Percentiles rank a stretch among this genome's conserved stretches.
phyloP scores from a whole-genome alignment of 2,888 invertebrate species.

The Ichneumoninae sp. region DNA sequence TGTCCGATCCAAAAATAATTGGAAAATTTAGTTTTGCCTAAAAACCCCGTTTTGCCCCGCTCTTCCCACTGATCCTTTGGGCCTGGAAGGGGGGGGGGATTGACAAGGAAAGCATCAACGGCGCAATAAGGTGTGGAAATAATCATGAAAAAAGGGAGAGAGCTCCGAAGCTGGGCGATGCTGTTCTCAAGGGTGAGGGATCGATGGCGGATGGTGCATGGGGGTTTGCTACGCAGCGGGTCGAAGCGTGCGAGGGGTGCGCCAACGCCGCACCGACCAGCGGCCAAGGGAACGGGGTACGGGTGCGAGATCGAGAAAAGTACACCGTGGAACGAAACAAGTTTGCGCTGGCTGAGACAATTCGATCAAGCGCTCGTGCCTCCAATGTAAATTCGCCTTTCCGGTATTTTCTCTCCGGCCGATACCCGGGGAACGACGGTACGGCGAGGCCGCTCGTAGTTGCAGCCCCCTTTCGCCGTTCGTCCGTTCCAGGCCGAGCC shows the following conservation, averaged over 20 bases:
- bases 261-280: background rate
- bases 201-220: conserved; percentile 21
- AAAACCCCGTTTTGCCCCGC: no score
- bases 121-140: conserved; percentile 64
- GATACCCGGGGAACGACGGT: background rate
- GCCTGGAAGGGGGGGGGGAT: conserved; percentile 18
- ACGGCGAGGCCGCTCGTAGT: background rate
- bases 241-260: background rate
- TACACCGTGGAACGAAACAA: conserved; percentile 65
- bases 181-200: conserved; percentile 19
- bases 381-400: conserved; percentile 70
- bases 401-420: conserved; percentile 46
- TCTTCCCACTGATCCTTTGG: no score
- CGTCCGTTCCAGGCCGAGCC: no score
- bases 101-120: conserved; percentile 46
- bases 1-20: no score
- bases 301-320: conserved; percentile 58
- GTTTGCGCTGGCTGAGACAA: conserved; percentile 68
- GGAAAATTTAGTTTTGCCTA: no score
- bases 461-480: conserved; percentile 23
- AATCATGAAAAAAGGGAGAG: conserved; percentile 60
- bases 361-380: conserved; percentile 68
- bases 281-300: background rate
- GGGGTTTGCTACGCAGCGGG: background rate
- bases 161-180: conserved; percentile 18